Evolutionary conservation across 64 coral and sea anemone species (phyloP), one percentile per base, ranked within the genome.

Genomic region (Montipora foliosa): DNA sequence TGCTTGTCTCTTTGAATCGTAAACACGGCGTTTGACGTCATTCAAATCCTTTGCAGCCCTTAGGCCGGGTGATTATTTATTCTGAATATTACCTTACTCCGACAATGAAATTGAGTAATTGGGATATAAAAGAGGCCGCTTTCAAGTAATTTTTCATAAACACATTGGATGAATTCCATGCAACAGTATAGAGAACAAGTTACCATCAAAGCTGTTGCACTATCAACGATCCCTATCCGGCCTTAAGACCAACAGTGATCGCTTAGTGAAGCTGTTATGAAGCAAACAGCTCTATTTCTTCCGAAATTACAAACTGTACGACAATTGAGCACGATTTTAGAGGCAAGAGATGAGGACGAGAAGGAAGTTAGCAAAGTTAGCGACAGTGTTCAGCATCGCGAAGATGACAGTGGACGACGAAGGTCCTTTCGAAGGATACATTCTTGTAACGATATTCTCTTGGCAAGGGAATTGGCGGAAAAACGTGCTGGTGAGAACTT

Each of bases 291-390:
- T 50, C 62, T 64, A 51, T 86, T 86, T 70, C 47, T 86, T 47
- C 82, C 82, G 66, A 69, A 44, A n/a, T 22, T 86, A 50, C 67
- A 86, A 69, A 49, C 66, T 60, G 50, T 64, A 14, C 82, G 82
- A 2, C 82, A 86, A 71, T 67, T 86, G n/a, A 86, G 82, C 45
- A 86, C 82, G 17, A 86, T 86, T 44, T 44, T 86, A 8, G 82
- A 86, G n/a, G n/a, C 15, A 13, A 86, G 66, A 49, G 82, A 86
- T 12, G 82, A 86, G 67, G 49, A 70, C 45, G 16, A 50, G 46
- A 45, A 86, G 19, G 82, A 86, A 49, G 47, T 86, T 6, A 50
- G 16, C 48, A 47, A 86, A 11, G 19, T 5, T 5, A 66, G 47
- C n/a, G 16, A 44, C 44, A 5, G 37, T 49, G 44, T 51, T 86